Base-by-base conservation (phyloP, 2,113 vertebrate genomes). In the Pelobates fuscus region DNA sequence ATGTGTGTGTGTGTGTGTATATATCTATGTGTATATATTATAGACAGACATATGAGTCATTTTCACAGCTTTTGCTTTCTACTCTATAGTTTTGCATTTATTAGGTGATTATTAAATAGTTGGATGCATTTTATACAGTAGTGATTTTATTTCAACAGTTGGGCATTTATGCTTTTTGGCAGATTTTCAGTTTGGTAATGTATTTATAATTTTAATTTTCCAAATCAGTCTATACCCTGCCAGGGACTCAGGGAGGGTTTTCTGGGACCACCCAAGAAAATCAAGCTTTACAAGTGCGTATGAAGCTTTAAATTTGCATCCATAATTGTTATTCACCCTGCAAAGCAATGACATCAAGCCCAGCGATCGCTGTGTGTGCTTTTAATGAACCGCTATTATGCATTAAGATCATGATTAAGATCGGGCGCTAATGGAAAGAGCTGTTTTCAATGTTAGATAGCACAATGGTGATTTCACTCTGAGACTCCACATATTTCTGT, bases 321-420 rank as follows among this genome's bases (percentile, higher is more conserved):
- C 11, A 18, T 2, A 12, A 74, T 75, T 67, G 49, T 54, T 46
- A 60, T 75, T 67, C 63, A 60, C 63, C 37, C 17, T 49, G 55
- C 25, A 29, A n/a, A 20, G 3, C 63, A 67, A 60, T 75, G 52
- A 75, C 46, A 57, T 74, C 41, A 74, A 27, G 62, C 70, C 25
- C 43, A 64, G 32, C 66, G 20, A 60, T 73, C 61, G 26, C 27
- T 43, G 30, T 17, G 41, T 66, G 24, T 57, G 12, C 23, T 49
- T 67, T 75, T 75, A 58, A 75, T 75, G 72, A 67, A 67, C 63
- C 57, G 18, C 55, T n/a, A 21, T 32, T 67, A 46, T 46, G 49
- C 29, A 21, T 54, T n/a, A 75, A 29, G 41, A 59, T 60, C 63
- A 49, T 71, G 67, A n/a, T n/a, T 46, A 5, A 59, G 54, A 67